A percentile compares a stretch with the other conserved stretches of the same genome.
Evolutionary conservation across 2,888 invertebrate species (phyloP).

Genomic region (Zygothrica quintamaculata): DNA sequence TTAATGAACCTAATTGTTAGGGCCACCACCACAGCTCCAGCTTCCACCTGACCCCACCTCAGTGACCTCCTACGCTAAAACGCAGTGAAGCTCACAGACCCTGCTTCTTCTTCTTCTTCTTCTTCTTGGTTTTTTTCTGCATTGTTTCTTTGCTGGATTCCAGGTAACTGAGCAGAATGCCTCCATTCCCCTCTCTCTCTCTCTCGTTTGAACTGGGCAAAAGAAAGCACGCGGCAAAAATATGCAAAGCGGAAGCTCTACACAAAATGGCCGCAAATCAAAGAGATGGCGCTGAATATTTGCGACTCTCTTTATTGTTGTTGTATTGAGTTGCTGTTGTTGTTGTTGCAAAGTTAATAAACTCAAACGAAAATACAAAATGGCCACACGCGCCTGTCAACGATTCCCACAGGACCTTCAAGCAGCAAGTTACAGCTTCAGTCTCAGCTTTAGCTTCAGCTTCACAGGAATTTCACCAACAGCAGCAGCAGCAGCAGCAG

Average conservation of each 20-base stretch:
- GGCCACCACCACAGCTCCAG: too few relatives aligned
- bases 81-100: constrained; percentile 42
- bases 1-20: constrained; percentile 77
- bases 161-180: too few relatives aligned
- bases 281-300: constrained; percentile 58
- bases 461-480: constrained; percentile 16
- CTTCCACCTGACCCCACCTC: too few relatives aligned
- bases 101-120: too few relatives aligned
- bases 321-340: too few relatives aligned
- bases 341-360: constrained; percentile 72
- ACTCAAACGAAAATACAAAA: constrained; percentile 61
- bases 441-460: too few relatives aligned
- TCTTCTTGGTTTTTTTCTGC: neutral
- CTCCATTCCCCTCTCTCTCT: too few relatives aligned
- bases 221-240: constrained; percentile 39
- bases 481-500: too few relatives aligned
- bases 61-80: too few relatives aligned
- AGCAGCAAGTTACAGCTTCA: too few relatives aligned
- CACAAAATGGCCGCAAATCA: constrained; percentile 67
- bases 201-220: too few relatives aligned
- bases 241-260: constrained; percentile 55
- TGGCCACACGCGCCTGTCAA: constrained; percentile 70
- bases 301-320: too few relatives aligned
- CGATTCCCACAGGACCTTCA: constrained; percentile 71
- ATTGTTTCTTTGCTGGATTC: neutral